phyloP scores from a whole-genome alignment of 2,797 vertebrate species.

The Mionectes olivaceus region DNA sequence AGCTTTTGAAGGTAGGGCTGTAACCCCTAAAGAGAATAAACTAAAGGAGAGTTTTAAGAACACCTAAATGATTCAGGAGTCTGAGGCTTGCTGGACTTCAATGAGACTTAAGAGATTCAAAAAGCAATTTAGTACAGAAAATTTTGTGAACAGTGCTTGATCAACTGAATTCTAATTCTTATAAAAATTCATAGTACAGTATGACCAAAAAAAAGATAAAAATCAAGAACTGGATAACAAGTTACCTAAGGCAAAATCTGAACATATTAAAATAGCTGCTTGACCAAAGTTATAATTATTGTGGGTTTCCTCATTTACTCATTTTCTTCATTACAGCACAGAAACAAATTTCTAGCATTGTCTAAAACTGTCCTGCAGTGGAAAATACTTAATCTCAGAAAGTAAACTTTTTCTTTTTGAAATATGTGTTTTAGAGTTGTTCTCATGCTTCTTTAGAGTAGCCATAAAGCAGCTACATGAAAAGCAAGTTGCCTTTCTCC shows the following conservation, averaged over 20 bases:
- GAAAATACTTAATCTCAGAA: background rate
- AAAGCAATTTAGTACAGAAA: background rate
- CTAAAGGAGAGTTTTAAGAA: background rate
- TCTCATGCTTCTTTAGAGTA: background rate
- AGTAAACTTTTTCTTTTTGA: background rate
- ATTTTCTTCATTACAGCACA: background rate
- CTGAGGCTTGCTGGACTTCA: background rate
- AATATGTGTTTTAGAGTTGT: background rate
- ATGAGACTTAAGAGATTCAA: background rate
- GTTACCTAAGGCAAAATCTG: background rate
- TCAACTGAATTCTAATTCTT: background rate
- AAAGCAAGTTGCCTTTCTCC: background rate
- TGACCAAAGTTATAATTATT: background rate
- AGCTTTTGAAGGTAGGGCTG: background rate
- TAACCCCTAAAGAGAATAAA: background rate
- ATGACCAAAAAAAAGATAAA: background rate
- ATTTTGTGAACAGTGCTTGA: background rate
- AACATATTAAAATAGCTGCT: background rate
- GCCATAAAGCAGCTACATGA: background rate
- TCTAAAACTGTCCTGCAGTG: background rate
- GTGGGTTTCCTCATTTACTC: background rate
- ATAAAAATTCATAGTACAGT: background rate
- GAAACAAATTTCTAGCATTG: background rate
- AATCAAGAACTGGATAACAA: background rate
- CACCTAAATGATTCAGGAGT: background rate